Conservation (phyloP, 2,113 vertebrate species). For the Rhinoptilus africanus region DNA sequence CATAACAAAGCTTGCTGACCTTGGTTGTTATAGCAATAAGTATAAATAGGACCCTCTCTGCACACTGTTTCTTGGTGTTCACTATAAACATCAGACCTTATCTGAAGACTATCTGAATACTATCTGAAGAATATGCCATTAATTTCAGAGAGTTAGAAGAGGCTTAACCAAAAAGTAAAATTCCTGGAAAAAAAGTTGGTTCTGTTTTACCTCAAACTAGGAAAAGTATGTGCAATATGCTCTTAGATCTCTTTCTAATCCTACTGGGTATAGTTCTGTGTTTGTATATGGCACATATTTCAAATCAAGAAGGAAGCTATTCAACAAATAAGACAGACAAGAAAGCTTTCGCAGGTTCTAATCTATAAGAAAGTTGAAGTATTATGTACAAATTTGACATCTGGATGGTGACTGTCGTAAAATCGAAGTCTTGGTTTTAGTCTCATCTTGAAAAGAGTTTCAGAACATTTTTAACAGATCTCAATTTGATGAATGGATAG, state of each 20-base stretch:
- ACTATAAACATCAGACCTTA: not conserved
- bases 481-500: not conserved
- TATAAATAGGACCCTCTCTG: not conserved
- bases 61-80: not conserved
- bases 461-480: not conserved
- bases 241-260: not conserved
- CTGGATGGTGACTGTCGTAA: not conserved
- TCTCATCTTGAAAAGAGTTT: not conserved
- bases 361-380: not conserved
- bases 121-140: not conserved
- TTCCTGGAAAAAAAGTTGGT: not conserved
- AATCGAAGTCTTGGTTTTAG: not conserved
- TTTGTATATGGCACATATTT: not conserved
- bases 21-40: not conserved
- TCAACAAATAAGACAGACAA: not conserved
- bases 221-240: not conserved
- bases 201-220: not conserved
- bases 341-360: not conserved
- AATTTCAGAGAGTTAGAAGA: not conserved
- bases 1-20: not conserved
- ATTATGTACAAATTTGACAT: not conserved
- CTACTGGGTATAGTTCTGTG: not conserved
- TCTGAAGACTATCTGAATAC: not conserved
- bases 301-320: not conserved
- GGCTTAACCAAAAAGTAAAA: not conserved